A percentile compares a stretch with the other conserved stretches of the same genome.
These are phyloP conservation scores for Papilio polyxenes DNA, from an alignment of 1,140 invertebrate species.

Conservation along the genomic window DNA sequence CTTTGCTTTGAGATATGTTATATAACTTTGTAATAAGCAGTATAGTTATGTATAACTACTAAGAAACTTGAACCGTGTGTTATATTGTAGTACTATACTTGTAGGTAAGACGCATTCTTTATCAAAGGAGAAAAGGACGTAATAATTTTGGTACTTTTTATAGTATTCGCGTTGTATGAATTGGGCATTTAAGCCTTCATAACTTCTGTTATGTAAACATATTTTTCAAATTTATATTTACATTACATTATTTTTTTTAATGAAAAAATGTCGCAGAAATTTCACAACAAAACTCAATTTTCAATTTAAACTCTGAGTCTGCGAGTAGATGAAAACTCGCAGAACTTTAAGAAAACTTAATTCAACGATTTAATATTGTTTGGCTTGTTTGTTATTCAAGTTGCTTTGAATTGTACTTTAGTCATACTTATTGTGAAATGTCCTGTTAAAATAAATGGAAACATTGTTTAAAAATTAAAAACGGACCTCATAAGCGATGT, in stretches of 20 bases:
- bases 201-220: too few relatives aligned
- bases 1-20: neutral
- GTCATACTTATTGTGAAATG: neutral
- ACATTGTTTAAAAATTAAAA: neutral
- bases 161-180: neutral
- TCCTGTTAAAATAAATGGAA: neutral
- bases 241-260: too few relatives aligned
- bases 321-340: neutral
- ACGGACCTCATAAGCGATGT: too few relatives aligned
- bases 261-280: too few relatives aligned
- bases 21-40: conserved; percentile 19
- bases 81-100: neutral
- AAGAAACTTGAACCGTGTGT: neutral
- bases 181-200: neutral
- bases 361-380: conserved; percentile 19
- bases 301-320: neutral
- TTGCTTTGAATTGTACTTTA: neutral
- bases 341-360: conserved; percentile 17
- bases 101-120: neutral
- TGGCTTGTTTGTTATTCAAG: conserved; percentile 6
- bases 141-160: neutral
- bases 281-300: neutral
- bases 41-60: neutral
- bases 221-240: too few relatives aligned
- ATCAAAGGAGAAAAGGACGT: neutral